phyloP scores from a whole-genome alignment of 1,140 invertebrate species.

The Eubasilissa regina region DNA sequence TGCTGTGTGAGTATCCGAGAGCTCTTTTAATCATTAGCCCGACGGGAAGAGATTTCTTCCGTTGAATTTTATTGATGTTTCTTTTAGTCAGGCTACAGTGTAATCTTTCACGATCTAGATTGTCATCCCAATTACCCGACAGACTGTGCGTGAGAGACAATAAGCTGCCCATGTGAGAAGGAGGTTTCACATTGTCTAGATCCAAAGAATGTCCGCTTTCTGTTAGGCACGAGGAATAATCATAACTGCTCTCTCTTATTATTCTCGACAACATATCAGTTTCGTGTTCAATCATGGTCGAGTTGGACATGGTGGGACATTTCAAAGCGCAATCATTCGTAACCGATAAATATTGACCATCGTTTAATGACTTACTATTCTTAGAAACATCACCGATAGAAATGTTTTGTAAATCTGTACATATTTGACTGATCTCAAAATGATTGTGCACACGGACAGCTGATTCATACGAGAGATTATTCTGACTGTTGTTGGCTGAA shows the following conservation, averaged over 20 bases:
- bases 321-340: constrained; percentile 3
- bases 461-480: not conserved
- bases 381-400: constrained; percentile 1
- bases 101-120: constrained; percentile 60
- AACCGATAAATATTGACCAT: not conserved
- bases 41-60: constrained; percentile 80
- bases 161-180: constrained; percentile 81
- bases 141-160: constrained; percentile 76
- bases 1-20: constrained; percentile 72
- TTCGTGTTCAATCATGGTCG: constrained; percentile 77
- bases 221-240: constrained; percentile 68
- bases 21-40: constrained; percentile 80
- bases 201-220: constrained; percentile 75
- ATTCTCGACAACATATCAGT: constrained; percentile 81
- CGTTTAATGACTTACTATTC: not conserved
- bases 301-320: constrained; percentile 47
- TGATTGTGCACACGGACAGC: not conserved
- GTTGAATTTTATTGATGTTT: constrained; percentile 62
- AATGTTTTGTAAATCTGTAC: not conserved
- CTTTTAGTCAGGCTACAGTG: constrained; percentile 65
- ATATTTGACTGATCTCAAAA: not conserved
- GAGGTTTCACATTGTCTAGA: constrained; percentile 84
- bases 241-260: constrained; percentile 73
- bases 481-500: not conserved
- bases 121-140: constrained; percentile 69